Conservation (phyloP, 2,113 vertebrate species). For the Pavo muticus region DNA sequence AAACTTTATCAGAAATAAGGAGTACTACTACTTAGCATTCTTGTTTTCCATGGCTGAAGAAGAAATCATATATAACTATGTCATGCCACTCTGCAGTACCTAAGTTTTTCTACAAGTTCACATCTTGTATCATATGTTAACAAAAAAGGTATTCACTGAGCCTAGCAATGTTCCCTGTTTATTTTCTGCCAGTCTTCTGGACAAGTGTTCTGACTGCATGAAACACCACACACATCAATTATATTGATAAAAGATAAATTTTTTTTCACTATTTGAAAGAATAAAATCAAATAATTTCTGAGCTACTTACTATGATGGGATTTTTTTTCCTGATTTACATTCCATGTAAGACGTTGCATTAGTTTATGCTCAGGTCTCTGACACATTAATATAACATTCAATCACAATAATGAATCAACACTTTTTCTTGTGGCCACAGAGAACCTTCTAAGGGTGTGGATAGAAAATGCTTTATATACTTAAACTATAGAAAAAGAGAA, state of each 20-base stretch:
- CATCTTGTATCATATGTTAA: accelerated
- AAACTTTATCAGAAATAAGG: not conserved
- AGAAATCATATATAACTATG: not conserved
- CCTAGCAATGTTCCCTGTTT: accelerated
- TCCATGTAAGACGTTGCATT: accelerated
- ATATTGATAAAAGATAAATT: not conserved
- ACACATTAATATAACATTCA: not conserved
- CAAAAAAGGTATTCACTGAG: not conserved
- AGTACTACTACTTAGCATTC: not conserved
- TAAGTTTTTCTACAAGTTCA: not conserved
- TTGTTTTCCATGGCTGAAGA: not conserved
- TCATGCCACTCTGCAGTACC: not conserved
- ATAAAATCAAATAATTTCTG: not conserved
- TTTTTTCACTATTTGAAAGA: not conserved
- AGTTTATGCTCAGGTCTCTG: not conserved
- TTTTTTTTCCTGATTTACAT: not conserved
- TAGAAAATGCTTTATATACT: not conserved
- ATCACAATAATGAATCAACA: not conserved
- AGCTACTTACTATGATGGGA: not conserved
- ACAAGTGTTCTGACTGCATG: not conserved
- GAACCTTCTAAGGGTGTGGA: not conserved
- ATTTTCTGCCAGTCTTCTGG: not conserved
- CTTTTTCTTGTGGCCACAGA: not conserved
- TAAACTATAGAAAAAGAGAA: not conserved
- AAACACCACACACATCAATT: not conserved